Conservation (phyloP, 30 jellyfish, hydroid and myxozoan species). For the Aurelia sp. region DNA sequence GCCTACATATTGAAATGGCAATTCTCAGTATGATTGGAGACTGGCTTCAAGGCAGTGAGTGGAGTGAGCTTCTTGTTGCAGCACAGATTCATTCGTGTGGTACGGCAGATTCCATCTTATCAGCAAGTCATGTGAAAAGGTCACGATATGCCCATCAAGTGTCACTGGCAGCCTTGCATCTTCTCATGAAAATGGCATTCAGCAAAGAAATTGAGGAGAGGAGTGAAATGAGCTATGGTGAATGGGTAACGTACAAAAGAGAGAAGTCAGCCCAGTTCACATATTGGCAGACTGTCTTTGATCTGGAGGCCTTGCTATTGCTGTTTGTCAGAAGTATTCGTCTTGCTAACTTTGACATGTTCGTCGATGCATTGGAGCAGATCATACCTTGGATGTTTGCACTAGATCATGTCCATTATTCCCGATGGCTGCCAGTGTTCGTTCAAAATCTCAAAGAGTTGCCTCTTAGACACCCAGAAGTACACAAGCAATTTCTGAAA, state of each 20-base stretch:
- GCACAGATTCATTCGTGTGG: slow-evolving; percentile 54
- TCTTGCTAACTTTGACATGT: neutral
- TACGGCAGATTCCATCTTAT: slow-evolving; percentile 31
- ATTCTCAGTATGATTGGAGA: slow-evolving; percentile 58
- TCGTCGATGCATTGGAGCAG: neutral
- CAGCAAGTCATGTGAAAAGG: slow-evolving; percentile 55
- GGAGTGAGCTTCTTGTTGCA: slow-evolving; percentile 56
- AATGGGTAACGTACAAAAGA: neutral
- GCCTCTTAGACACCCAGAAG: neutral
- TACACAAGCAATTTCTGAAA: neutral
- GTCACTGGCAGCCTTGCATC: slow-evolving; percentile 40
- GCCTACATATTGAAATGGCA: slow-evolving; percentile 74
- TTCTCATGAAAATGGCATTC: too few species aligned
- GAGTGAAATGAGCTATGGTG: too few species aligned
- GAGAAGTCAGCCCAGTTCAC: slow-evolving; percentile 10
- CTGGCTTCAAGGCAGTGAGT: slow-evolving; percentile 80
- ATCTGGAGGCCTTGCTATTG: slow-evolving; percentile 4
- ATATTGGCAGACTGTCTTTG: slow-evolving; percentile 32
- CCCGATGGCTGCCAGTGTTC: neutral
- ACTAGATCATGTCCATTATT: slow-evolving; percentile 17
- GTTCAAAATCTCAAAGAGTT: neutral
- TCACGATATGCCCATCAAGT: slow-evolving; percentile 58
- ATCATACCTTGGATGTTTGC: slow-evolving; percentile 36
- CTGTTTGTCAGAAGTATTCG: slow-evolving; percentile 31
- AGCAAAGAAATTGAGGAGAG: too few species aligned